Conservation (phyloP, 2,113 vertebrate genomes). For the Prionailurus viverrinus region DNA sequence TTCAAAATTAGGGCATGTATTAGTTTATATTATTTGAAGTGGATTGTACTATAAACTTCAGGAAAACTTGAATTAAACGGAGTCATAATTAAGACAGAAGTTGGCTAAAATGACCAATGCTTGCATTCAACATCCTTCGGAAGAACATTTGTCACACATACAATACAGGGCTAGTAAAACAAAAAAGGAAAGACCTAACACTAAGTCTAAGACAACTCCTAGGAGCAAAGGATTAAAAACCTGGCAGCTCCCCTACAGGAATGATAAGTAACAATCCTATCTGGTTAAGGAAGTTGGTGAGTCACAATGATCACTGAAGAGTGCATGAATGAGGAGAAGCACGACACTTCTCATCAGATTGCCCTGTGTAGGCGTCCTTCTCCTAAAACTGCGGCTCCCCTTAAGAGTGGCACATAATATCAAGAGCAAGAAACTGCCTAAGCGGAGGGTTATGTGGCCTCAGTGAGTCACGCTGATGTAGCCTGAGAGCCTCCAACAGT, state of each 20-base stretch:
- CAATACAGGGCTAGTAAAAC: neutral
- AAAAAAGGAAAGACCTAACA: neutral
- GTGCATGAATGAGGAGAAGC: neutral
- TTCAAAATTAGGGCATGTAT: slow-evolving; percentile 10
- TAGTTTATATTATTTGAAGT: slow-evolving; percentile 21
- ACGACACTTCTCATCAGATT: slow-evolving; percentile 6
- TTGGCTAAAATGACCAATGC: slow-evolving; percentile 4
- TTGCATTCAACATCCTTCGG: neutral
- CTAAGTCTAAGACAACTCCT: slow-evolving; percentile 13
- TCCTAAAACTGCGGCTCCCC: neutral
- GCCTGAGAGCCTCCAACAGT: neutral
- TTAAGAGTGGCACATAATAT: neutral
- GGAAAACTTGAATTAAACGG: slow-evolving; percentile 46
- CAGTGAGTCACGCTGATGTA: neutral
- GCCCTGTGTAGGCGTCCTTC: neutral
- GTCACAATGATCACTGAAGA: neutral
- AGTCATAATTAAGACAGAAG: slow-evolving; percentile 25
- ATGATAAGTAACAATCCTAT: neutral
- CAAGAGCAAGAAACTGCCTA: slow-evolving; percentile 28
- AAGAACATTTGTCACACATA: slow-evolving; percentile 5
- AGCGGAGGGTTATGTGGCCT: neutral
- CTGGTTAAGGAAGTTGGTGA: neutral
- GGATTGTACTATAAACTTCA: slow-evolving; percentile 31
- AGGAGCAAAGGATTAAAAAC: neutral
- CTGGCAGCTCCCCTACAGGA: neutral